Evolutionary conservation across 2,797 vertebrate genomes (phyloP), one percentile per base, ranked within the genome.

Genomic region (Labeo calbasu): DNA sequence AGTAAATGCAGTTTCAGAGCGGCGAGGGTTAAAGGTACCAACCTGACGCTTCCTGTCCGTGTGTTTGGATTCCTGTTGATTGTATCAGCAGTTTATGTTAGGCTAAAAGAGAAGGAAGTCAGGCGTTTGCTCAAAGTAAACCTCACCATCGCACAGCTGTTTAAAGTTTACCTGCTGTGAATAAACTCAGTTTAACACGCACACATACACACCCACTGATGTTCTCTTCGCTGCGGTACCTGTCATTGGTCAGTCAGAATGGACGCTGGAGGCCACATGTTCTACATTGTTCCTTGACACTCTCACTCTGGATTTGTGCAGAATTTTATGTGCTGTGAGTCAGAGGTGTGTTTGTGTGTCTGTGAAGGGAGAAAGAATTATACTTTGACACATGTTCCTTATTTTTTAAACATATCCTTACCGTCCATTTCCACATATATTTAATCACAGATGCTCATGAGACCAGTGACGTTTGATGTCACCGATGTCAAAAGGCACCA

Each of bases 61-160:
- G 85, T 87, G 88, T 89, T 88, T 65, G 83, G 51, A 43, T 63
- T 65, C 82, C 23, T 57, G 69, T 80, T 75, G 85, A 88, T 89
- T 61, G 17, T 81, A 83, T 78, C 80, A 12, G 90, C 70, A 13
- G 94, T 94, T 95, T 94, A 94, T 88, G 90, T 89, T 87, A 72
- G 1, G 78, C 83, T 80, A 85, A 88, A 89, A 55, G 88, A 89
- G 88, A 68, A 92, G 94, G 94, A 94, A 94, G 93, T 88, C 90
- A 88, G 92, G 88, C 90, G 91, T 94, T 94, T 94, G 93, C 71
- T 71, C 89, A 91, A 88, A 90, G 89, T 95, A 95, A 95, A 94
- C 93, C 83, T 88, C 61, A 8, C 80, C 0, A 36, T 77, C 15
- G 79, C 10, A 65, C 92, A 92, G 92, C 91, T 92, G 92, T 89